Base-by-base conservation (phyloP, 2,113 vertebrate species). In the Prionailurus bengalensis region DNA sequence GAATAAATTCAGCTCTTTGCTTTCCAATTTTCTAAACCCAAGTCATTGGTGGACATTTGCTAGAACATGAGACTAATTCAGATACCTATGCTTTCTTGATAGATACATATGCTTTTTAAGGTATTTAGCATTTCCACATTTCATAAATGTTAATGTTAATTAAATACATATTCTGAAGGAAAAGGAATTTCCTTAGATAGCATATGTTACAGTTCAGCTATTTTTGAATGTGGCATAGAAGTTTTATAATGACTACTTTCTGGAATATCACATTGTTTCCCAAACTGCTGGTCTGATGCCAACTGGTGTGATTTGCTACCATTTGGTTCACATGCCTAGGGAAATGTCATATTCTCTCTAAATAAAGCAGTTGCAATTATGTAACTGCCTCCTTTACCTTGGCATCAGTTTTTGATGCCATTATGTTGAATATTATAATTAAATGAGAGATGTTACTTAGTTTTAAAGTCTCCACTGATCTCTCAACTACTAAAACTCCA, bases 281-380 rank as follows among this genome's bases (percentile, higher is more conserved):
- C 66, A 93, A 96, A 95, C 55, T 83, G 42, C 71, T 95, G 78
- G 48, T 93, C 73, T 93, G 51, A 74, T 95, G 96, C 78, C 96
- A 95, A 19, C 39, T 94, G 71, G 65, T 97, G 17, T 93, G 89
- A 95, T 58, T 95, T 95, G 65, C 33, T 89, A 25, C 78, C 36
- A 7, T 97, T 95, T 87, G 80, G n/a, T 90, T 92, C 80, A 83
- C 33, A 88, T 23, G 80, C 88, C 51, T 63, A 55, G 53, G 36
- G 96, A 94, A 97, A 96, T 97, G 87, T 95, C 93, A 97, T 68
- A 92, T 91, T 95, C 93, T 91, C 27, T 94, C 53, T 96, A 88
- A 97, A 89, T 94, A 81, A 94, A 96, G 29, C 23, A 85, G 23
- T 83, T 94, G 89, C 51, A 80, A 61, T 98, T 93, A 94, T 81